These are phyloP conservation scores for Meloidogyne floridensis DNA, from an alignment of 1,140 invertebrate species.

Conservation along the genomic window DNA sequence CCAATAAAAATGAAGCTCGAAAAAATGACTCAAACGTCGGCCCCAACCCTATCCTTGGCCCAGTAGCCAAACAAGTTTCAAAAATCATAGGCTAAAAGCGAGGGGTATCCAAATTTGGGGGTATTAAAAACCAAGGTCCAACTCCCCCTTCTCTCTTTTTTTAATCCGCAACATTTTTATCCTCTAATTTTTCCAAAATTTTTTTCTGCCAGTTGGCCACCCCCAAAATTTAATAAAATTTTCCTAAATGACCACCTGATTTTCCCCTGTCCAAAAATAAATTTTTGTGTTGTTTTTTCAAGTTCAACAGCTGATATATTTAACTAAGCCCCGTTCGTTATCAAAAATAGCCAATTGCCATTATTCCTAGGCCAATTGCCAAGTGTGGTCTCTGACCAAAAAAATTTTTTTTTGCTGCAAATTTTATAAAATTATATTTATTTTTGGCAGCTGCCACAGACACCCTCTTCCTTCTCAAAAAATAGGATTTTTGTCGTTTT, in stretches of 20 bases:
- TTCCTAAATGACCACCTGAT: not conserved
- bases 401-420: not conserved
- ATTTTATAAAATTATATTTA: not conserved
- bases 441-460: not conserved
- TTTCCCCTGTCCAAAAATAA: not conserved
- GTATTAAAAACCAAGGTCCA: too few relatives aligned
- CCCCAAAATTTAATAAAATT: too few relatives aligned
- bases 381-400: not conserved
- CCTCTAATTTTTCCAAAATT: too few relatives aligned
- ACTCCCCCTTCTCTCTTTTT: too few relatives aligned
- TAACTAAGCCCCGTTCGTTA: not conserved
- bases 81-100: too few relatives aligned
- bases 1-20: too few relatives aligned
- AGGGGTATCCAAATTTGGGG: too few relatives aligned
- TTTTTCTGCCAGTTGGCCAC: too few relatives aligned
- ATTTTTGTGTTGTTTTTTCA: not conserved
- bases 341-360: constrained; percentile 4
- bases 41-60: too few relatives aligned
- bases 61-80: too few relatives aligned
- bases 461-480: not conserved
- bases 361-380: not conserved
- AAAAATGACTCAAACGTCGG: too few relatives aligned
- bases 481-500: not conserved
- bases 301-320: constrained; percentile 4
- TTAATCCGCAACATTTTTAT: too few relatives aligned